Base-by-base conservation (phyloP, 1,140 invertebrate species). In the Drosophila lini region DNA sequence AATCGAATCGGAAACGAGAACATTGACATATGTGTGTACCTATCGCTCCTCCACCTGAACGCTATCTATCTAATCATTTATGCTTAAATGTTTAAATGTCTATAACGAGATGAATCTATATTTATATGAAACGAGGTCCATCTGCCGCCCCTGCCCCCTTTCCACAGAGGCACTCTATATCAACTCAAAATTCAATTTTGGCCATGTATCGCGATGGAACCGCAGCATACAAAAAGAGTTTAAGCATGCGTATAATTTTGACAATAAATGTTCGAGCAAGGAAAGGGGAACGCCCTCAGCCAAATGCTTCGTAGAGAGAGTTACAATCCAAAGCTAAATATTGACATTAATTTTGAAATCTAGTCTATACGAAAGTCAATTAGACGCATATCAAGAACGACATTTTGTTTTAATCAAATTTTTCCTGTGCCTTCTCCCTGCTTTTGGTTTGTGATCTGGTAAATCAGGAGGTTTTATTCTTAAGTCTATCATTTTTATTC, bases 1-100 rank as follows among this genome's bases (percentile, higher is more conserved):
- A 61, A 57, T 19, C 41, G 74, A 85, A 86, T 83, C 67, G 61
- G 76, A 68, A 70, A 44, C 16, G 42, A 74, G 64, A 88, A 69
- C 78, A 86, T 89, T 78, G 78, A 86, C 74, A 85, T 85, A 85
- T 89, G 70, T 85, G 79, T 90, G 86, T 90, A 90, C 86, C 86
- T 90, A 90, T 85, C 74, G 78, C 81, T 90, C 85, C 85, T 82
- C 86, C 81, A 85, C 86, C 86, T 90, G 84, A 89, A 85, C 69
- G 75, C 82, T 88, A 61, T 74, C 50, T 81, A 65, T 84, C 58
- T 28, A 62, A 53, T 74, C 48, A 55, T 74, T 74, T 84, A 68
- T 80, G 81, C 75, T 84, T 84, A 67, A 83, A 63, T 83, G 77
- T 83, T 80, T 76, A 70, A 70, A 75, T 53, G 60, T 47, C 55